Conservation (phyloP, 2,888 invertebrate species). For the Cosmopolites sordidus region DNA sequence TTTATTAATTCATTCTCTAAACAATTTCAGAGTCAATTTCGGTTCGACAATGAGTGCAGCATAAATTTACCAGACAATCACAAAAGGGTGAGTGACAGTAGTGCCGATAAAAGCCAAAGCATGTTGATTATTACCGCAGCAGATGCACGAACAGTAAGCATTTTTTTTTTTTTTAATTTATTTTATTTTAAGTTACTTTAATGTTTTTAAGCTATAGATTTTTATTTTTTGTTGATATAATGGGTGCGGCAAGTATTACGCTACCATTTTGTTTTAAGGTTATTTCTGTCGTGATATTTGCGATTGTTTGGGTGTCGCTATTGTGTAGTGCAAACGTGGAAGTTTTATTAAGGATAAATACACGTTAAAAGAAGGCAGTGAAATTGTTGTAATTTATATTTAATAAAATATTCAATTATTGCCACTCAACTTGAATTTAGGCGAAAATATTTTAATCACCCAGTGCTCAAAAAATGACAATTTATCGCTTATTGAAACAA, state of each 20-base stretch:
- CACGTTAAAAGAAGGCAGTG: no score
- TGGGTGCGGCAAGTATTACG: no score
- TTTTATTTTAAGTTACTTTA: slow-evolving; percentile 10
- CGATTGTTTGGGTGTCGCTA: no score
- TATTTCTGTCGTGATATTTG: background rate
- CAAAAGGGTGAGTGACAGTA: slow-evolving; percentile 85
- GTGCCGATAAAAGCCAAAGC: slow-evolving; percentile 41
- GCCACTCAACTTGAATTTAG: no score
- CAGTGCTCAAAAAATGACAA: no score
- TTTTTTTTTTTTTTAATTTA: slow-evolving; percentile 32
- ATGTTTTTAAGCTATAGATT: slow-evolving; percentile 1
- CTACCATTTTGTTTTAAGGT: background rate
- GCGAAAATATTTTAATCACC: no score
- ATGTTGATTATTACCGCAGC: slow-evolving; percentile 44
- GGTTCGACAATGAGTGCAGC: slow-evolving; percentile 99
- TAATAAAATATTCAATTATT: no score
- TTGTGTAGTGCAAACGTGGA: no score
- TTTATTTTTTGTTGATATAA: slow-evolving; percentile 5
- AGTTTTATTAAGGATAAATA: no score
- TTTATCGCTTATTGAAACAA: no score
- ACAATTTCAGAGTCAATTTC: slow-evolving; percentile 89
- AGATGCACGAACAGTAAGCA: slow-evolving; percentile 58
- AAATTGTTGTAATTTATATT: no score
- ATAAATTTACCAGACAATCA: slow-evolving; percentile 96
- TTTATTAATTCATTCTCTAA: slow-evolving; percentile 1